These are phyloP conservation scores for Magallana gigas DNA, from an alignment of 1,140 invertebrate genomes.

Conservation along the genomic window DNA sequence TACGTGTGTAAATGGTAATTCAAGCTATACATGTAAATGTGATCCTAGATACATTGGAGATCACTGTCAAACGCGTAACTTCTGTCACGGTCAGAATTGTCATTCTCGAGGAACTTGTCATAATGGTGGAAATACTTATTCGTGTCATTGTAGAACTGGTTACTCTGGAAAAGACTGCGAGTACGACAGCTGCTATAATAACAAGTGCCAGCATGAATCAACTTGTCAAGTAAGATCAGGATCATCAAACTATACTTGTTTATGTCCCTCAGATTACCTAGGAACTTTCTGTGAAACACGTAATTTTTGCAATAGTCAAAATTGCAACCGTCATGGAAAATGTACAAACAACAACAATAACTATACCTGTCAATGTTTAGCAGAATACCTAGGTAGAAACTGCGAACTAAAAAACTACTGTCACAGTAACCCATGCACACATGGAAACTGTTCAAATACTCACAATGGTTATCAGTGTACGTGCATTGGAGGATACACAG, in stretches of 20 bases:
- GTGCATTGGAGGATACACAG: background rate
- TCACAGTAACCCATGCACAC: background rate
- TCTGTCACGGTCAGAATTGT: background rate
- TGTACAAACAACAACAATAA: background rate
- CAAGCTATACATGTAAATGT: slow-evolving; percentile 7
- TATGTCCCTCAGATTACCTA: background rate
- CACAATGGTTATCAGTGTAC: background rate
- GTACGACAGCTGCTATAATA: background rate
- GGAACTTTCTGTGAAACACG: background rate
- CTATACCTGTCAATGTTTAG: background rate
- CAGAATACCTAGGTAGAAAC: background rate
- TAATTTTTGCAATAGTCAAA: background rate
- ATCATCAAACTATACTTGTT: background rate
- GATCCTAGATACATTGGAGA: background rate
- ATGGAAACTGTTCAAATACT: background rate
- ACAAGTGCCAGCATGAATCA: slow-evolving; percentile 11
- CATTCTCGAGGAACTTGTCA: background rate
- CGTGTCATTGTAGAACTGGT: slow-evolving; percentile 21
- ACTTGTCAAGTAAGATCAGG: background rate
- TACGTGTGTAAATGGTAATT: background rate
- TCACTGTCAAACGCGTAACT: slow-evolving; percentile 1
- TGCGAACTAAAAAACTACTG: background rate
- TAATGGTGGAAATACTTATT: background rate
- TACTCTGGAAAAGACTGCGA: slow-evolving; percentile 4
- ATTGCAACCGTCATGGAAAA: background rate